These are phyloP conservation scores for Tachystola acroxantha DNA, from an alignment of 2,888 invertebrate genomes.

Conservation along the genomic window DNA sequence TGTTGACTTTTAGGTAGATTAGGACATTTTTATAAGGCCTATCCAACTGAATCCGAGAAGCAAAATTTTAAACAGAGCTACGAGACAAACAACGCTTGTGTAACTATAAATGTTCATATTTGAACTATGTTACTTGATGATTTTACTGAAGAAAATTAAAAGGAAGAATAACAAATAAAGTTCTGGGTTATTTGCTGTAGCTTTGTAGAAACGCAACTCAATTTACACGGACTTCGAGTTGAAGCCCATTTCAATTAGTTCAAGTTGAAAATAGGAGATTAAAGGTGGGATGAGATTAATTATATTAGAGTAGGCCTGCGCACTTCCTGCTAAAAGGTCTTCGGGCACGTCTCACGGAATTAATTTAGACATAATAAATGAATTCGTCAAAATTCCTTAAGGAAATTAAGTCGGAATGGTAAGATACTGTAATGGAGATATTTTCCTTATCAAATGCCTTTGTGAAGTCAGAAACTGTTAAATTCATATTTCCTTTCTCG, in stretches of 20 bases:
- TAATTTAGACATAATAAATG: slow-evolving; percentile 44
- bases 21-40: too few relatives aligned
- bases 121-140: too few relatives aligned
- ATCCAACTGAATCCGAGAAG: too few relatives aligned
- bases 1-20: too few relatives aligned
- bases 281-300: slow-evolving; percentile 49
- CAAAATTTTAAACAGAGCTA: too few relatives aligned
- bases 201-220: not conserved
- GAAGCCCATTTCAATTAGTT: slow-evolving; percentile 29
- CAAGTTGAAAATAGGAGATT: slow-evolving; percentile 35
- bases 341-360: slow-evolving; percentile 34
- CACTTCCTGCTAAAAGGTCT: slow-evolving; percentile 36
- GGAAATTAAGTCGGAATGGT: slow-evolving; percentile 37
- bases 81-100: too few relatives aligned
- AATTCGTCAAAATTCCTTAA: slow-evolving; percentile 43
- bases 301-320: slow-evolving; percentile 41
- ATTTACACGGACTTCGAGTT: slow-evolving; percentile 1
- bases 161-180: too few relatives aligned
- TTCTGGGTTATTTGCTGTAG: too few relatives aligned
- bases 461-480: slow-evolving; percentile 22
- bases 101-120: too few relatives aligned
- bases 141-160: too few relatives aligned
- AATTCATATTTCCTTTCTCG: slow-evolving; percentile 13
- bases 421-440: slow-evolving; percentile 24
- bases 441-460: slow-evolving; percentile 19